These are phyloP conservation scores for Chrysolina oricalcia DNA, from an alignment of 2,888 invertebrate species.

Conservation along the genomic window DNA sequence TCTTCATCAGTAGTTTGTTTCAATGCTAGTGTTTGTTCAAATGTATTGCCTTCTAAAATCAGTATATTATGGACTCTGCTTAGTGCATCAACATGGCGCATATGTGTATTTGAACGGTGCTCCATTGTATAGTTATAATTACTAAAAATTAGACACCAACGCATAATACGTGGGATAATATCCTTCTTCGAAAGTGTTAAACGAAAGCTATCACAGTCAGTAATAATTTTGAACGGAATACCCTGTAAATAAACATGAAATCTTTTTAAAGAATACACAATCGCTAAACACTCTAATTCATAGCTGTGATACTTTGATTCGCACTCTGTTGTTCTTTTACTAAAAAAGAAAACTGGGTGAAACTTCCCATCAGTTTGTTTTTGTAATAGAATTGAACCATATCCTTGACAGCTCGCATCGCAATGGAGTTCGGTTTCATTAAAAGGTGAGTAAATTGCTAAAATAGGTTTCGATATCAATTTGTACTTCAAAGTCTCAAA, in stretches of 20 bases:
- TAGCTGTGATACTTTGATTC: constrained; percentile 60
- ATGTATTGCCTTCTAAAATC: constrained; percentile 49
- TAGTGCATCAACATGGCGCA: constrained; percentile 47
- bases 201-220: constrained; percentile 48
- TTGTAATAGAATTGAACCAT: constrained; percentile 56
- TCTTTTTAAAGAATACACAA: not conserved
- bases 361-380: constrained; percentile 44
- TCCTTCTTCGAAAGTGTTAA: constrained; percentile 42
- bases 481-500: constrained; percentile 55
- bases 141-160: constrained; percentile 42
- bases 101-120: constrained; percentile 43
- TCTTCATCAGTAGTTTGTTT: constrained; percentile 31
- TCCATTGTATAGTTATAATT: constrained; percentile 50
- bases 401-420: constrained; percentile 59
- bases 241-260: constrained; percentile 45
- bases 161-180: constrained; percentile 45
- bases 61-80: constrained; percentile 36
- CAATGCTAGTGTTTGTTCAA: constrained; percentile 42
- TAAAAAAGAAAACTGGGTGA: constrained; percentile 63
- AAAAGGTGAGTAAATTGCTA: constrained; percentile 54
- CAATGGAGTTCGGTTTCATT: constrained; percentile 61
- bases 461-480: constrained; percentile 46
- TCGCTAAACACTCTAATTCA: constrained; percentile 57
- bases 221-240: constrained; percentile 47
- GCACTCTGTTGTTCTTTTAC: constrained; percentile 55